Evolutionary conservation across 2,113 vertebrate species (phyloP).

Genomic region (Mustela lutreola): DNA sequence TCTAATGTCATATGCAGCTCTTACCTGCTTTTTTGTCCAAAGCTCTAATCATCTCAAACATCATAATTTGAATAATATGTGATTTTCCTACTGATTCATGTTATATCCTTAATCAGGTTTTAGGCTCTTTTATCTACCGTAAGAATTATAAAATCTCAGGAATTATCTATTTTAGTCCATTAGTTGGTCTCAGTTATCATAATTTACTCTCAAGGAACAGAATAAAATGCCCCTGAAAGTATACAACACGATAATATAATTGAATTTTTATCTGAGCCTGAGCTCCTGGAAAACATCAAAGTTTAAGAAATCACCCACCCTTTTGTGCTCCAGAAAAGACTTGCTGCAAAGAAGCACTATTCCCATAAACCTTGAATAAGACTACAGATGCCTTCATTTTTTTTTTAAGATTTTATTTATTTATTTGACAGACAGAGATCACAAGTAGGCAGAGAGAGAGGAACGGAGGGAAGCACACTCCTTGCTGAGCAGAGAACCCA

Average conservation of each 20-base stretch:
- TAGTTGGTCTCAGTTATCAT: not conserved
- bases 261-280: not conserved
- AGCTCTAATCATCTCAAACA: not conserved
- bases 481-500: too few species aligned
- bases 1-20: not conserved
- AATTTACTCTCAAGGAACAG: not conserved
- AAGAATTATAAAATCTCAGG: not conserved
- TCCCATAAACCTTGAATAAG: not conserved
- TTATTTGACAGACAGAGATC: too few species aligned
- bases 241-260: not conserved
- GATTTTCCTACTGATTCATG: not conserved
- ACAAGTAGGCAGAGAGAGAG: too few species aligned
- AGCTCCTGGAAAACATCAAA: not conserved
- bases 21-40: not conserved
- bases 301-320: not conserved
- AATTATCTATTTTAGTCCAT: not conserved
- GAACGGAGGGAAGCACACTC: too few species aligned
- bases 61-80: not conserved
- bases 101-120: not conserved
- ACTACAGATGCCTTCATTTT: not conserved
- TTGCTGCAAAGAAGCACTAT: not conserved
- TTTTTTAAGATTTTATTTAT: too few species aligned
- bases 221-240: not conserved
- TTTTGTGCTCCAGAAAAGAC: not conserved
- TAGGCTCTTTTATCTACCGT: not conserved